Conservation (phyloP, 2,888 invertebrate species). For the Lasioglossum zephyrum region DNA sequence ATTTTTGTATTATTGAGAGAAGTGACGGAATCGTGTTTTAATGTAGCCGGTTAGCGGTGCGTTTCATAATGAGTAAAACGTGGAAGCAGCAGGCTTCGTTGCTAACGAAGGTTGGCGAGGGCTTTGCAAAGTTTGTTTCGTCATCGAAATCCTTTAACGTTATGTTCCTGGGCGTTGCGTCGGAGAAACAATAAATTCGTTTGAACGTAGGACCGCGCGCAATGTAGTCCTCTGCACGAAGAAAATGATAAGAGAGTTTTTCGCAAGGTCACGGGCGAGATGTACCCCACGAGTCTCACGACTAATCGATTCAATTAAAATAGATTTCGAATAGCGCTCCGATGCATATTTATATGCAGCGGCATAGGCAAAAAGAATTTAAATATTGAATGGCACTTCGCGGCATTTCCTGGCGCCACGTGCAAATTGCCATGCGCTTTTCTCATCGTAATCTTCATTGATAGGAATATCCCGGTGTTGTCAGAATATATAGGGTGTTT, state of each 20-base stretch:
- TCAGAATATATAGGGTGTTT: slow-evolving; percentile 15
- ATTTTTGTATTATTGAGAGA: not conserved
- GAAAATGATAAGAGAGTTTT: not conserved
- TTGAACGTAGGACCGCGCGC: not conserved
- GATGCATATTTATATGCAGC: slow-evolving; percentile 32
- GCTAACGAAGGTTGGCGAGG: not conserved
- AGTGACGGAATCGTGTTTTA: slow-evolving; percentile 1
- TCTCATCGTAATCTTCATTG: not conserved
- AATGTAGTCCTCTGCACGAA: not conserved
- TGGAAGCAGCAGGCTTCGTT: not conserved
- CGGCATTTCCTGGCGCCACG: not conserved
- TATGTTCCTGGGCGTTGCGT: not conserved
- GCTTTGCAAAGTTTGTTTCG: not conserved
- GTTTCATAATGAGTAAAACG: not conserved
- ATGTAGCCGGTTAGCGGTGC: not conserved
- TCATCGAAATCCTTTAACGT: slow-evolving; percentile 9
- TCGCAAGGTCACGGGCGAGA: not conserved
- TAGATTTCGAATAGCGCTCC: slow-evolving; percentile 10
- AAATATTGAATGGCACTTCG: not conserved
- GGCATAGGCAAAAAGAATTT: not conserved
- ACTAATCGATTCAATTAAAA: slow-evolving; percentile 38
- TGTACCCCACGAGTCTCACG: too few relatives aligned
- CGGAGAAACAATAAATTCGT: slow-evolving; percentile 22
- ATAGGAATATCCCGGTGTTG: not conserved
- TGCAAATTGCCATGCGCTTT: not conserved